Conservation (phyloP, 2,797 vertebrate species). For the Monodelphis domestica region DNA sequence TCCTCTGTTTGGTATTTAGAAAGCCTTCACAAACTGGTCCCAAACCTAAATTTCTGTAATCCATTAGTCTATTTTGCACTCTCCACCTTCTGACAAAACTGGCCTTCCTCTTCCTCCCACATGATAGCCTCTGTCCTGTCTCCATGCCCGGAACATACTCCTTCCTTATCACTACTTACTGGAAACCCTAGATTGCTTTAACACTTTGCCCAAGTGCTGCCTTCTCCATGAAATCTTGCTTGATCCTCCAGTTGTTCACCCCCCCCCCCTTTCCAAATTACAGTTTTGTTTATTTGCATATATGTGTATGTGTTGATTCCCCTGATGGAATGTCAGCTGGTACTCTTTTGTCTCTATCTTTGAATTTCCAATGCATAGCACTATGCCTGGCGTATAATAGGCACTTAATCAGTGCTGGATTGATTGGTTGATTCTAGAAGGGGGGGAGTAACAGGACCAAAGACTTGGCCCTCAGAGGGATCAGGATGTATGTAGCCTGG, state of each 20-base stretch:
- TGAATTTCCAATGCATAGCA: not conserved
- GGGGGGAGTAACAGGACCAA: not conserved
- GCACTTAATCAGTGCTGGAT: not conserved
- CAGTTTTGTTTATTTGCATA: not conserved
- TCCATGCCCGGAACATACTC: not conserved
- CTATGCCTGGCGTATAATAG: not conserved
- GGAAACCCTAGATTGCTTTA: not conserved
- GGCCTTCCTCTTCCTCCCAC: not conserved
- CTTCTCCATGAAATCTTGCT: not conserved
- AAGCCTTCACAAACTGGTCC: not conserved
- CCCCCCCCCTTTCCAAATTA: not conserved
- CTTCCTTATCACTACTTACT: not conserved
- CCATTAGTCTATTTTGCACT: not conserved
- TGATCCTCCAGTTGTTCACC: not conserved
- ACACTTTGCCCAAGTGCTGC: not conserved
- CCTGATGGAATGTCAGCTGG: not conserved
- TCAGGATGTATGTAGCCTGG: not conserved
- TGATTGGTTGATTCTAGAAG: not conserved
- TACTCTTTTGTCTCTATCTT: no score
- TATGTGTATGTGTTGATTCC: not conserved
- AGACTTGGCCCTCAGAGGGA: not conserved
- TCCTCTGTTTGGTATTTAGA: not conserved
- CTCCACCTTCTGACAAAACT: not conserved
- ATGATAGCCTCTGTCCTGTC: not conserved
- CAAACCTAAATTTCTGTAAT: not conserved